Percentiles rank a stretch among this genome's conserved stretches.
phyloP scores from a whole-genome alignment of 1,140 invertebrate species.

The Pantala flavescens region DNA sequence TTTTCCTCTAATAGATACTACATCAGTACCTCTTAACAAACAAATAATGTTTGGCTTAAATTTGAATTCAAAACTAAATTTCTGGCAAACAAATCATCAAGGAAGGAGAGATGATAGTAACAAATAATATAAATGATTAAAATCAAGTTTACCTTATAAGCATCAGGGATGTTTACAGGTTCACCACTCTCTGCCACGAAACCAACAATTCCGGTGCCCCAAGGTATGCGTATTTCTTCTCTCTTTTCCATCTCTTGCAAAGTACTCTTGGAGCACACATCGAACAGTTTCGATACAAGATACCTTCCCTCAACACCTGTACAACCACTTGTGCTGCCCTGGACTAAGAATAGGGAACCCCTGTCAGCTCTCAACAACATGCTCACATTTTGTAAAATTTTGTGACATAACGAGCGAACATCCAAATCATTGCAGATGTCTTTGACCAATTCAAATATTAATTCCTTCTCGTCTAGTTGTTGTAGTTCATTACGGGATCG shows the following conservation, averaged over 20 bases:
- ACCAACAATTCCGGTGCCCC: slow-evolving; percentile 84
- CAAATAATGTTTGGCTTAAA: too few species aligned
- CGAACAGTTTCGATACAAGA: slow-evolving; percentile 87
- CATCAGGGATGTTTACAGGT: slow-evolving; percentile 88
- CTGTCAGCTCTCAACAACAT: slow-evolving; percentile 84
- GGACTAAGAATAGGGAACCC: slow-evolving; percentile 86
- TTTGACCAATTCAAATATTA: slow-evolving; percentile 93
- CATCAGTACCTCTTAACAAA: too few species aligned
- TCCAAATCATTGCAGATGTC: slow-evolving; percentile 95
- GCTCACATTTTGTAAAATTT: slow-evolving; percentile 91
- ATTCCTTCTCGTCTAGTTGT: slow-evolving; percentile 83
- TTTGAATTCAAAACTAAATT: too few species aligned
- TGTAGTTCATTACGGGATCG: slow-evolving; percentile 71
- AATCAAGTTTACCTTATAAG: slow-evolving; percentile 66
- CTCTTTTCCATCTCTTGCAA: slow-evolving; percentile 83
- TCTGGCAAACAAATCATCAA: too few species aligned
- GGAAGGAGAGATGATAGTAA: too few species aligned
- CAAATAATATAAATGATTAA: too few species aligned
- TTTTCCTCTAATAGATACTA: too few species aligned
- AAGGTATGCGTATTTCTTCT: slow-evolving; percentile 83
- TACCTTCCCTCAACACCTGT: slow-evolving; percentile 39
- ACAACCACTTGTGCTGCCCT: slow-evolving; percentile 51
- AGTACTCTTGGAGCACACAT: slow-evolving; percentile 81
- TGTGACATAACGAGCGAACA: slow-evolving; percentile 84
- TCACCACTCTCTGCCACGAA: slow-evolving; percentile 88